Percentiles rank a stretch among this genome's conserved stretches.
Conservation (phyloP, 2,797 vertebrate species). For the Sebastes reedi region DNA sequence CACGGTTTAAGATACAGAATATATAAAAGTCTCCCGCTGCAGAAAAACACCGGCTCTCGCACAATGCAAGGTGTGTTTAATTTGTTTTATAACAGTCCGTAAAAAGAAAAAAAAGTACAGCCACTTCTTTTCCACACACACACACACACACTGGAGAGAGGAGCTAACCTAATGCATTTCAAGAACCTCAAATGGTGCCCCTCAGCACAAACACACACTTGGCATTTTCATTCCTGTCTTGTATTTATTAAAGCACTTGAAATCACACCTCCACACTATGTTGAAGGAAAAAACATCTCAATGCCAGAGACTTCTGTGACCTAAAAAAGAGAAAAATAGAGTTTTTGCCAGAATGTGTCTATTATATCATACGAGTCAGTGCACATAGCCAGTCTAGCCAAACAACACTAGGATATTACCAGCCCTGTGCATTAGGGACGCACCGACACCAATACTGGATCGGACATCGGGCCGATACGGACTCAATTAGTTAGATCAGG, state of each 20-base stretch:
- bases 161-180: conserved; percentile 66
- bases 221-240: conserved; percentile 64
- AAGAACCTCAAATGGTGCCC: conserved; percentile 57
- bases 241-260: conserved; percentile 69
- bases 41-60: conserved; percentile 1
- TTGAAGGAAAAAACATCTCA: conserved; percentile 1
- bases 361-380: not conserved
- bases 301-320: conserved; percentile 26
- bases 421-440: not conserved
- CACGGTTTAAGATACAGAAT: conserved; percentile 1
- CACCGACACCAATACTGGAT: too few relatives aligned
- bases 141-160: conserved; percentile 25
- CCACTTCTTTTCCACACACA: conserved; percentile 26
- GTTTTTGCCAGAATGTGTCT: conserved; percentile 3
- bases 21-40: conserved; percentile 5
- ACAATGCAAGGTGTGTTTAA: conserved; percentile 34
- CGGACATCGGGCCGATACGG: too few relatives aligned
- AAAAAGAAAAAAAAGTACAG: conserved; percentile 31
- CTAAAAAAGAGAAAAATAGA: conserved; percentile 26
- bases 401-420: not conserved
- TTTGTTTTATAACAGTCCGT: conserved; percentile 48
- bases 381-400: not conserved
- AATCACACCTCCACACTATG: conserved; percentile 45
- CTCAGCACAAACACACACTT: conserved; percentile 68
- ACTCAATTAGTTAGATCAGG: too few relatives aligned